Evolutionary conservation across 2,888 invertebrate genomes (phyloP), one percentile per base, ranked within the genome.

Genomic region (Tetranychus piercei): DNA sequence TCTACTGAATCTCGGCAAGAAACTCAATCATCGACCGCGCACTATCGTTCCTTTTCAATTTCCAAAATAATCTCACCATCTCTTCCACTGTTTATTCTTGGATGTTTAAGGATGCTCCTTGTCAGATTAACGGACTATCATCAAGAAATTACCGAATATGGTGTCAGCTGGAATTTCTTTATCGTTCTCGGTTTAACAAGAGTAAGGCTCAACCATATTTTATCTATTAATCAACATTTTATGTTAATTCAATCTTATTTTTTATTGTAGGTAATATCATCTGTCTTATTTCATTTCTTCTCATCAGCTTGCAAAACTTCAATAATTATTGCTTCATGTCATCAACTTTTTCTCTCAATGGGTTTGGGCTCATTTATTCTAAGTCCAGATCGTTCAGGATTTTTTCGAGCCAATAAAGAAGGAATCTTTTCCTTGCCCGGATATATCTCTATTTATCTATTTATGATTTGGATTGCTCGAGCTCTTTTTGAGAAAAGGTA

Each of bases 131-230:
- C 89, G 1, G 87, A 90, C 78, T 97, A 99, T 82, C 90, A 91
- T 75, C 89, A 90, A 80, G 91, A 93, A 82, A 87, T 90, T 0
- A 87, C 90, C 0, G 99, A 99, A 82, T 99, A 99, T 85, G 99
- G 99, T 0, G 86, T 89, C 0, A 96, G 99, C 82, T 94, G 96
- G 92, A 99, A 99, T 83, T 99, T 99, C 82, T 99, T 97, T 82
- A 88, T 94, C 78, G 96, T 95, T 0, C 83, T 99, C 75, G 93
- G 91, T 3, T 83, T 88, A 67, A 88, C 92, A 22, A 93, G 91
- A 81, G 85, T 85, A 79, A 23, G 44, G 5, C 34, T 34, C 0
- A 34, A 4, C 34, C 34, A 3, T 34, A 34, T 72, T 69, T 23
- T 22, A 23, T 22, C 2, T 4, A 20, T 22, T 11, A 8, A 20